Percentiles rank a stretch among this genome's conserved stretches.
Conservation (phyloP, 35 echinoderm and acorn worm species). For the Holothuria glaberrima region DNA sequence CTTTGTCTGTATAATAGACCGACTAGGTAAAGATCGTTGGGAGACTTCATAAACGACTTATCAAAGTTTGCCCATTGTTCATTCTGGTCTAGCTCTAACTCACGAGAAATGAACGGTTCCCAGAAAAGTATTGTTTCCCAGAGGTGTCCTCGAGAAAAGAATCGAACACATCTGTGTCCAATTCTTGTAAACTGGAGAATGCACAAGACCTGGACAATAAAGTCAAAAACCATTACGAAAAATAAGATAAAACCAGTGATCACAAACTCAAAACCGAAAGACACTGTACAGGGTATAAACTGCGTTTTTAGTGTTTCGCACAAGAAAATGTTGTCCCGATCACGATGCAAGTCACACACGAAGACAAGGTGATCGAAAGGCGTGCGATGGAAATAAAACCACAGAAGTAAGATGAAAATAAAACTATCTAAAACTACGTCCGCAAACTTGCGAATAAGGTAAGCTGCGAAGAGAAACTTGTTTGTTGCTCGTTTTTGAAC, state of each 20-base stretch:
- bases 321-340: slow-evolving; percentile 9
- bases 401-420: not conserved
- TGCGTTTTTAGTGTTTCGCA: not conserved
- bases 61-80: slow-evolving; percentile 1
- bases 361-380: slow-evolving; percentile 14
- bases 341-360: slow-evolving; percentile 15
- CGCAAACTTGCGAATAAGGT: not conserved
- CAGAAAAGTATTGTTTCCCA: not conserved
- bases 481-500: not conserved
- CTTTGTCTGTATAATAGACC: not conserved
- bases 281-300: slow-evolving; percentile 5
- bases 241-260: not conserved
- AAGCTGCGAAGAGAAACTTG: not conserved
- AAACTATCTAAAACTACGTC: not conserved
- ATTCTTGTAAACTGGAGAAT: not conserved
- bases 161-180: not conserved
- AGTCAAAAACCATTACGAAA: not conserved
- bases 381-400: slow-evolving; percentile 7
- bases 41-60: slow-evolving; percentile 14
- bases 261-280: slow-evolving; percentile 24
- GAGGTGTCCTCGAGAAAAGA: not conserved
- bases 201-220: not conserved
- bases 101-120: slow-evolving; percentile 19
- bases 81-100: not conserved
- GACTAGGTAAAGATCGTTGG: slow-evolving; percentile 18